These are phyloP conservation scores for Alaudala cheleensis DNA, from an alignment of 2,113 vertebrate genomes.

Conservation along the genomic window DNA sequence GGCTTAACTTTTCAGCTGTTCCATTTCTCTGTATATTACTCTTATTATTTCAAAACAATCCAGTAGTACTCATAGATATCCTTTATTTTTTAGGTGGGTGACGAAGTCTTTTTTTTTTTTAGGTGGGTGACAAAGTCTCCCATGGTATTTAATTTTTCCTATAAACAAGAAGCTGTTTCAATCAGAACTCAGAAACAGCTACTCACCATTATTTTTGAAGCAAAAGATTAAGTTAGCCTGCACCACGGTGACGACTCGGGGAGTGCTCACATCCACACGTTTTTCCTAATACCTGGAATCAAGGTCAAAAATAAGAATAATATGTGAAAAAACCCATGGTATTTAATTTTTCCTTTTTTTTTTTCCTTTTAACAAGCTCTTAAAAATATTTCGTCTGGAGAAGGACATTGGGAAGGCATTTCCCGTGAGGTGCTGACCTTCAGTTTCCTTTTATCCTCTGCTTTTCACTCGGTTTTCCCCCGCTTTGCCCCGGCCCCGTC, in stretches of 20 bases:
- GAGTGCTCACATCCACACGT: fast-evolving
- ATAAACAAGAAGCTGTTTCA: not conserved
- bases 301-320: not conserved
- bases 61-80: not conserved
- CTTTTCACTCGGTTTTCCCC: fast-evolving
- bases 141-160: too few relatives aligned
- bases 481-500: not conserved
- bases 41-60: not conserved
- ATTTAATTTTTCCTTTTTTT: too few relatives aligned
- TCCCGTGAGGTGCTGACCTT: not conserved
- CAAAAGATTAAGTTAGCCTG: not conserved
- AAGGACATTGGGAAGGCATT: not conserved
- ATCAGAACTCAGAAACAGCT: not conserved
- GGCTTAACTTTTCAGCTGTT: not conserved
- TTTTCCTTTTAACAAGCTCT: not conserved
- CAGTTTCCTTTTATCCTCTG: not conserved
- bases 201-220: not conserved
- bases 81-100: not conserved
- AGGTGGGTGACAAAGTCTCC: not conserved
- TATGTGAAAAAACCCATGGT: fast-evolving
- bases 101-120: not conserved
- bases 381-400: fast-evolving
- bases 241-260: fast-evolving
- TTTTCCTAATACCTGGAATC: not conserved
- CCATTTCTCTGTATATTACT: not conserved